A percentile compares a stretch with the other conserved stretches of the same genome.
Evolutionary conservation across 2,888 invertebrate genomes (phyloP).

Genomic region (Empis livida): DNA sequence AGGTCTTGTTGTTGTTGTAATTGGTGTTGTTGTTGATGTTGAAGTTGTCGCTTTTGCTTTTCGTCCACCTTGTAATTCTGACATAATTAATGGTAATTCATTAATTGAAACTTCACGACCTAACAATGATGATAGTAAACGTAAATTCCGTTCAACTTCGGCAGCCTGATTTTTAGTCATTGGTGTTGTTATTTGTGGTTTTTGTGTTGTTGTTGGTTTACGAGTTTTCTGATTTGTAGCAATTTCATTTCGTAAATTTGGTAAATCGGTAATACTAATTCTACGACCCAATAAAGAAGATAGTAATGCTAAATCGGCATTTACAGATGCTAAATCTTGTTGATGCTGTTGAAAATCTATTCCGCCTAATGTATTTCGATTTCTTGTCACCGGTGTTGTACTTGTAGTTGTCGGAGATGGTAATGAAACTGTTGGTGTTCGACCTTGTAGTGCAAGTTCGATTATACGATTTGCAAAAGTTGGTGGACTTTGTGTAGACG

Average conservation of each 20-base stretch:
- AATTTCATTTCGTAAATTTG: constrained; percentile 6
- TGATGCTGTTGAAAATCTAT: constrained; percentile 11
- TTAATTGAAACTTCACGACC: constrained; percentile 13
- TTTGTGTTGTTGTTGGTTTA: constrained; percentile 20
- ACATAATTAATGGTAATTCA: constrained; percentile 18
- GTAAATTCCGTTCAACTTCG: constrained; percentile 15
- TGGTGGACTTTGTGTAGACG: constrained; percentile 9
- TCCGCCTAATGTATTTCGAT: background rate
- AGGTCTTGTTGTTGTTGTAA: constrained; percentile 17
- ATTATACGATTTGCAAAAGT: constrained; percentile 41
- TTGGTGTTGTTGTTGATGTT: constrained; percentile 11
- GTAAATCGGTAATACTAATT: constrained; percentile 12
- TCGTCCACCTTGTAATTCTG: constrained; percentile 19
- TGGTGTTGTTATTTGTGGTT: constrained; percentile 25
- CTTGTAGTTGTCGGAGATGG: constrained; percentile 15
- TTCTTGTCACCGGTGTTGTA: constrained; percentile 22
- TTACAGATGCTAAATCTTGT: constrained; percentile 15
- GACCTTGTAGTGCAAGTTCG: constrained; percentile 39
- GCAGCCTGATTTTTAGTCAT: constrained; percentile 19
- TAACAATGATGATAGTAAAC: constrained; percentile 15
- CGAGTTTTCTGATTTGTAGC: background rate
- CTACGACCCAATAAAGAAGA: constrained; percentile 17
- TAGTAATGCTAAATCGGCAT: constrained; percentile 17
- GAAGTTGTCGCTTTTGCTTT: constrained; percentile 8
- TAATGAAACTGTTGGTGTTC: constrained; percentile 6